Evolutionary conservation across 2,888 invertebrate genomes (phyloP).

Genomic region (Rhaphigaster nebulosa): DNA sequence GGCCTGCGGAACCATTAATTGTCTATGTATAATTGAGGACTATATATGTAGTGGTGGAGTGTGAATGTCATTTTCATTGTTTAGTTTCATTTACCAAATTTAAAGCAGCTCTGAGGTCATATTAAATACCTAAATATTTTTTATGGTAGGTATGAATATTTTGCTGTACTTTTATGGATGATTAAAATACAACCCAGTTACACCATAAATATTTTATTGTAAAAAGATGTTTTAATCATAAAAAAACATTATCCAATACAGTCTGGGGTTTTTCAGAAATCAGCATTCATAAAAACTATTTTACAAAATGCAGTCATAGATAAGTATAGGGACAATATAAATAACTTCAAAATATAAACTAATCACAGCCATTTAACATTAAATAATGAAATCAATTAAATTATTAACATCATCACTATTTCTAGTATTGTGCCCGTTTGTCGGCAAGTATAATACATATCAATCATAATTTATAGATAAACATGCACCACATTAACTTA

Average conservation of each 20-base stretch:
- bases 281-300: slow-evolving; percentile 50
- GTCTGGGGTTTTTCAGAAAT: slow-evolving; percentile 48
- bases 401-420: slow-evolving; percentile 31
- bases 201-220: slow-evolving; percentile 60
- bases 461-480: not conserved
- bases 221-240: slow-evolving; percentile 53
- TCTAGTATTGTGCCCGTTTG: slow-evolving; percentile 43
- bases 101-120: not conserved
- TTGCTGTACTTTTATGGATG: not conserved
- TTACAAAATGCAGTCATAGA: slow-evolving; percentile 56
- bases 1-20: not conserved
- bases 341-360: slow-evolving; percentile 59
- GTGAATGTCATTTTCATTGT: not conserved
- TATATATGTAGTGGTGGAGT: not conserved
- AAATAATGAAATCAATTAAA: slow-evolving; percentile 38
- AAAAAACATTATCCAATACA: slow-evolving; percentile 55
- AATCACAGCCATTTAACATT: slow-evolving; percentile 60
- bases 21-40: not conserved
- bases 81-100: not conserved
- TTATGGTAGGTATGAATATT: not conserved
- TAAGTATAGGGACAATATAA: slow-evolving; percentile 51
- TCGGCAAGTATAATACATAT: slow-evolving; percentile 39
- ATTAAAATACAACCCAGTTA: slow-evolving; percentile 28
- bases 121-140: not conserved
- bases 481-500: not conserved